Base-by-base conservation (phyloP, 2,797 vertebrate genomes). In the Morelia viridis region DNA sequence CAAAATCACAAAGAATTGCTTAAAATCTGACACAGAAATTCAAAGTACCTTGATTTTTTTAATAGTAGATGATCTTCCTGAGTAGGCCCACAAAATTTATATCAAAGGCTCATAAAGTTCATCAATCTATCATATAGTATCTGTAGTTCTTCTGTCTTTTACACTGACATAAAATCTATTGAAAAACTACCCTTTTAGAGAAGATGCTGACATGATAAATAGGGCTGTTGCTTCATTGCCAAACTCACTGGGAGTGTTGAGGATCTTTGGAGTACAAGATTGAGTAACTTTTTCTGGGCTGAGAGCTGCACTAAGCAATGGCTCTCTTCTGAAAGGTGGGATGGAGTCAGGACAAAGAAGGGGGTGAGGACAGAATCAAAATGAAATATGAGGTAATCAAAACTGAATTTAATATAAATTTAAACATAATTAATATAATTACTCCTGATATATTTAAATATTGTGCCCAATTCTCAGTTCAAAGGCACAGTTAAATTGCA, bases 191-290 rank as follows among this genome's bases (percentile, higher is more conserved):
- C 87, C 62, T 61, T 93, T 6, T 93, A 83, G 76, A 89, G 93
- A 26, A 94, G 22, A 95, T 94, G n/a, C n/a, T 86, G 17, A 93
- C 85, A n/a, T 90, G 91, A 95, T 46, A 95, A 93, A 96, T 92
- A 61, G 3, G 4, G 92, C n/a, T 90, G 58, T 7, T 61, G 60
- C 11, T 88, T 90, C 26, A 11, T 24, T 83, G 5, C 61, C 92
- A 62, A 50, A 85, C 7, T 92, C 89, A 93, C 83, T 85, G 88
- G 93, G 57, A 94, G 46, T 60, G 24, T 50, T 61, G 7, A 60
- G 35, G 56, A 35, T 41, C 46, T 80, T 80, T 80, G 19, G 71
- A 80, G 35, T 80, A 80, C 22, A 80, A 80, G 35, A 80, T 41
- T 46, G 19, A 80, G 19, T 80, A 80, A 46, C 35, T 80, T 80